Evolutionary conservation across 2,797 vertebrate species (phyloP).

Genomic region (Hemitrygon akajei): DNA sequence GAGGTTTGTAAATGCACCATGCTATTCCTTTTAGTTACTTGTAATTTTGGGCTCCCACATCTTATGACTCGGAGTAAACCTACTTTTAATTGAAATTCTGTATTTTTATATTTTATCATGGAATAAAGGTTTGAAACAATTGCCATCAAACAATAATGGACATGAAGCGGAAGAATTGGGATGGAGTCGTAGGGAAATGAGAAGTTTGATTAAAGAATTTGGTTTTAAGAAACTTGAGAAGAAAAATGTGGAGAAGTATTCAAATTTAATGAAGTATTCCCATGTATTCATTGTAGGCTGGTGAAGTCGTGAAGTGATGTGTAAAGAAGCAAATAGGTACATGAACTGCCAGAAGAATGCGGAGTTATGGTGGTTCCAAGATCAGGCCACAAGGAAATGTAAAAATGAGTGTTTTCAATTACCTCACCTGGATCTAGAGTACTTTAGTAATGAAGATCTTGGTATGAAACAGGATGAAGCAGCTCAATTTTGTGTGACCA

Average conservation of each 20-base stretch:
- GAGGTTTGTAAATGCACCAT: not conserved
- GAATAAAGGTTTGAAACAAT: not conserved
- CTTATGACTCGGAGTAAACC: not conserved
- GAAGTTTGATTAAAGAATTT: not conserved
- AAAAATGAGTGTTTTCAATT: not conserved
- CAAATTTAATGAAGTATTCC: not conserved
- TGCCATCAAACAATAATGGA: not conserved
- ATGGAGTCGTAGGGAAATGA: too few species aligned
- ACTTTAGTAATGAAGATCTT: not conserved
- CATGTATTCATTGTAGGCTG: too few species aligned
- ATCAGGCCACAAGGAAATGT: not conserved
- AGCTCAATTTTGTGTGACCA: not conserved
- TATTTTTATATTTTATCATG: not conserved
- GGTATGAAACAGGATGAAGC: not conserved
- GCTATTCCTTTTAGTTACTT: not conserved
- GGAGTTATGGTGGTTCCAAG: not conserved
- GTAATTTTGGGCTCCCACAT: not conserved
- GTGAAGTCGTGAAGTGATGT: not conserved
- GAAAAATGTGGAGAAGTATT: not conserved
- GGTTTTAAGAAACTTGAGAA: not conserved
- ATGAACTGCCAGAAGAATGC: not conserved
- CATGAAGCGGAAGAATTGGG: not conserved
- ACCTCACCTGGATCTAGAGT: not conserved
- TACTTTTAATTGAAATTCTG: not conserved
- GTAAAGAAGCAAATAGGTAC: not conserved